Evolutionary conservation across 2,113 vertebrate genomes (phyloP).

Genomic region (human (Homo sapiens)): GRCh38 chr14:98667001-98667500

Average conservation of each 20-base stretch:
- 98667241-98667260: no score
- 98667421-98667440: background rate
- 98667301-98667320: accelerated
- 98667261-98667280: no score
- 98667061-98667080: accelerated
- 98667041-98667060: accelerated
- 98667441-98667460: background rate
- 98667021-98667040: no score
- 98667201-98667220: no score
- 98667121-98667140: accelerated
- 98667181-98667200: no score
- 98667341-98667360: accelerated
- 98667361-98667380: accelerated
- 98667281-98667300: no score
- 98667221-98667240: no score
- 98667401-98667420: background rate
- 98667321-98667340: no score
- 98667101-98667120: accelerated
- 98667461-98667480: background rate
- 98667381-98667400: no score
- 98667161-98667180: no score
- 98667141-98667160: no score
- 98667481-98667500: background rate
- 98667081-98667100: accelerated
- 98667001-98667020: no score